Evolutionary conservation across 1,140 invertebrate genomes (phyloP), one percentile per base, ranked within the genome.

Genomic region (Xylocopa sonorina): DNA sequence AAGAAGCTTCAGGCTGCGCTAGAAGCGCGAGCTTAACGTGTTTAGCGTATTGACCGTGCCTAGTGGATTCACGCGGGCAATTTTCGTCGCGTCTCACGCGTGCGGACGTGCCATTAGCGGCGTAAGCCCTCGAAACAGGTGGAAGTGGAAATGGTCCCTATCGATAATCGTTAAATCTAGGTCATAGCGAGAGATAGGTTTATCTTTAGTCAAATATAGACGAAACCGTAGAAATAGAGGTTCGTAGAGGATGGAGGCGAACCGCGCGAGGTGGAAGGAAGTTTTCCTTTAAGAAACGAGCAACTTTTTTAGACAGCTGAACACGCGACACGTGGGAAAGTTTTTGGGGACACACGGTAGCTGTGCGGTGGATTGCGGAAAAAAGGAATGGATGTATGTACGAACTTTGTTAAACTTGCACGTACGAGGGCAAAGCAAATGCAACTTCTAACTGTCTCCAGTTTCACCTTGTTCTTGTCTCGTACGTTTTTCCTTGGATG

Each of bases 171-270:
- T 38, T 71, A 34, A 43, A 72, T 58, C 38, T 72, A 24, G 55
- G 69, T 43, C 53, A 58, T n/a, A 24, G 32, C 10, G 29, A 10
- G 21, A 48, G 69, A 72, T 41, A 43, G 38, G 27, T 72, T 58
- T 43, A 58, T 46, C 69, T 57, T 46, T 32, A 3, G 18, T 43
- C 7, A 2, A 46, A 41, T 27, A n/a, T 38, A 53, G 27, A 46
- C 38, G 63, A 72, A 72, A 41, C 41, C 29, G 41, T 60, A 24
- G 41, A 73, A 73, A 63, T 73, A 14, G 21, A 24, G 63, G 41
- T 41, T 50, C 29, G 14, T 12, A 16, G 32, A 9, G n/a, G 6
- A 3, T 9, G 12, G 32, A 9, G 27, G 18, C 29, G 16, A 73
- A 48, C 18, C 7, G 24, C n/a, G 18, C 5, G n/a, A n/a, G n/a